Evolutionary conservation across 2,888 invertebrate species (phyloP).

Genomic region (Pocota personata): DNA sequence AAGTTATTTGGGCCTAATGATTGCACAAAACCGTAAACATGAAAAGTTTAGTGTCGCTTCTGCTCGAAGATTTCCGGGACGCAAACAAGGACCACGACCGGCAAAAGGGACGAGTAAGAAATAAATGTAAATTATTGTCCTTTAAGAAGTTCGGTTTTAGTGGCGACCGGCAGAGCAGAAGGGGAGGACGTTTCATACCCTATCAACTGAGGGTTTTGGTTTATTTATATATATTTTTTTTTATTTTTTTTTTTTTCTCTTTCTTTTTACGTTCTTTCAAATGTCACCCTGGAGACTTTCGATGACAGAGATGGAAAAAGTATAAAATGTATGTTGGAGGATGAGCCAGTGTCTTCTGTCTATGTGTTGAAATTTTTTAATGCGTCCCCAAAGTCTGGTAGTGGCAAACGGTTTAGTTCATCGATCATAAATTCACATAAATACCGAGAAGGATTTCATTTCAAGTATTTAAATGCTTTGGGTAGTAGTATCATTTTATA

Average conservation of each 20-base stretch:
- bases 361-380: constrained; percentile 34
- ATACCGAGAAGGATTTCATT: constrained; percentile 10
- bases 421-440: constrained; percentile 50
- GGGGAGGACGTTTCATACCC: background rate
- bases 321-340: background rate
- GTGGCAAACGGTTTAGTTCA: constrained; percentile 41
- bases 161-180: background rate
- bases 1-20: constrained; percentile 65
- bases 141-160: constrained; percentile 46
- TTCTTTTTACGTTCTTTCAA: constrained; percentile 29
- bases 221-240: constrained; percentile 3
- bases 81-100: constrained; percentile 25
- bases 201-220: constrained; percentile 12
- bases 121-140: constrained; percentile 60
- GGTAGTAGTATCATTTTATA: background rate
- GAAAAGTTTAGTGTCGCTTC: constrained; percentile 64
- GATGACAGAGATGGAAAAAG: constrained; percentile 12
- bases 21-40: constrained; percentile 69
- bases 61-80: constrained; percentile 44
- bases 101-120: constrained; percentile 34
- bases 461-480: background rate
- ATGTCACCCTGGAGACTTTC: constrained; percentile 42
- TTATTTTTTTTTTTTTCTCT: background rate
- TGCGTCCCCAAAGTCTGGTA: constrained; percentile 28
- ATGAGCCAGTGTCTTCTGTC: background rate